Evolutionary conservation across 2,797 vertebrate species (phyloP).

Genomic region (Cetoscarus ocellatus): DNA sequence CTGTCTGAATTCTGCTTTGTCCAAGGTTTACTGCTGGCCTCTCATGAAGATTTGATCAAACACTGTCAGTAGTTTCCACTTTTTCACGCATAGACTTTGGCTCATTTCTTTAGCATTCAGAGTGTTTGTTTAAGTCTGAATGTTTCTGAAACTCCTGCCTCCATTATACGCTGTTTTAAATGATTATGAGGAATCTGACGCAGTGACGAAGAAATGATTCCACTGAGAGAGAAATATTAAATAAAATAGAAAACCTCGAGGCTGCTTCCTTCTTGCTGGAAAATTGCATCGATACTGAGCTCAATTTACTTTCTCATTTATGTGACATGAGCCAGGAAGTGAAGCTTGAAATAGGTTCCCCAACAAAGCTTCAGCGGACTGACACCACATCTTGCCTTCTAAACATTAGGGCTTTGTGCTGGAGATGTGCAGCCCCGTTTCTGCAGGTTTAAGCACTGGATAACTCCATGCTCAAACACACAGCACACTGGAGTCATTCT

Average conservation of each 20-base stretch:
- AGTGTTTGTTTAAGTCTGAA: constrained; percentile 1
- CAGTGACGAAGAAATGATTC: constrained; percentile 44
- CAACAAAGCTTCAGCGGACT: constrained; percentile 52
- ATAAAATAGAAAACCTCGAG: constrained; percentile 13
- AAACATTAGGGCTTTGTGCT: constrained; percentile 56
- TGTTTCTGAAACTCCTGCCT: constrained; percentile 30
- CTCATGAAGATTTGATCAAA: constrained; percentile 10
- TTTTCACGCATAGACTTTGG: constrained; percentile 4
- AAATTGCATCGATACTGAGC: constrained; percentile 53
- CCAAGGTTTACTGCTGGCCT: constrained; percentile 44
- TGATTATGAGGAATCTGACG: constrained; percentile 40
- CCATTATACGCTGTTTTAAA: constrained; percentile 38
- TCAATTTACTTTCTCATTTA: constrained; percentile 75
- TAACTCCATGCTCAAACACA: not conserved
- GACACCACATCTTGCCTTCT: constrained; percentile 52
- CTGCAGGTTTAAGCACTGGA: constrained; percentile 38
- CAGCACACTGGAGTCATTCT: not conserved
- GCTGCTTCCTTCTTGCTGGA: constrained; percentile 43
- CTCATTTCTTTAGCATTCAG: not conserved
- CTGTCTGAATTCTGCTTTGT: constrained; percentile 18
- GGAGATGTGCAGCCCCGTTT: constrained; percentile 31
- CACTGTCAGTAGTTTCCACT: not conserved
- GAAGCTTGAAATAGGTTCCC: constrained; percentile 80
- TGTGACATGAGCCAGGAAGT: constrained; percentile 71
- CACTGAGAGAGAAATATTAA: not conserved